Conservation (phyloP, 2,888 invertebrate species). For the Autographa pulchrina region DNA sequence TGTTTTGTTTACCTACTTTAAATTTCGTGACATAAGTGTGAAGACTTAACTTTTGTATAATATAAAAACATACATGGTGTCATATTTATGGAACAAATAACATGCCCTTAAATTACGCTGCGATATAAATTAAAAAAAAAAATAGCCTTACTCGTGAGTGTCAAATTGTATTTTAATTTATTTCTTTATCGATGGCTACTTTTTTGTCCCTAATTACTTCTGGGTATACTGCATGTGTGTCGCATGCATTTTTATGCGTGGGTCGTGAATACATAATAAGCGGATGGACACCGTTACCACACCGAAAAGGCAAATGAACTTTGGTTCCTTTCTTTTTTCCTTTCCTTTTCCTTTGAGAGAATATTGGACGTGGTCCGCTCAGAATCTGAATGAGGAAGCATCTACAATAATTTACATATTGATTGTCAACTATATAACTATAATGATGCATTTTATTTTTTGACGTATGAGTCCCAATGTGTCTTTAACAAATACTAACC, state of each 20-base stretch:
- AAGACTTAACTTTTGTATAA: neutral
- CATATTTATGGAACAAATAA: neutral
- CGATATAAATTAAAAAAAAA: too few relatives aligned
- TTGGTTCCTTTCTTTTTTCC: slow-evolving; percentile 34
- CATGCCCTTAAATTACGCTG: too few relatives aligned
- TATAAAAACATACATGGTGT: neutral
- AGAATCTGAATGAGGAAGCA: neutral
- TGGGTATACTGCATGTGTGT: slow-evolving; percentile 46
- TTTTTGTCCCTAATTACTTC: slow-evolving; percentile 3
- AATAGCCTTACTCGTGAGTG: too few relatives aligned
- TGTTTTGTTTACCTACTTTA: neutral
- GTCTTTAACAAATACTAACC: too few relatives aligned
- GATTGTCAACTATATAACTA: slow-evolving; percentile 3
- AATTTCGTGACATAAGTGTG: neutral
- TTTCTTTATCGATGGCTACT: slow-evolving; percentile 5
- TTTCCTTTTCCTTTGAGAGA: slow-evolving; percentile 30
- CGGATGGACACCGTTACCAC: slow-evolving; percentile 52
- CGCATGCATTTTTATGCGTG: slow-evolving; percentile 56
- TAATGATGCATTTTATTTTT: neutral
- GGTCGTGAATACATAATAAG: slow-evolving; percentile 55
- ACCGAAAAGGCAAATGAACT: slow-evolving; percentile 58
- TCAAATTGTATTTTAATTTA: neutral
- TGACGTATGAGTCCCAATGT: neutral
- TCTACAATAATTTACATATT: slow-evolving; percentile 2
- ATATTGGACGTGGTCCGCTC: slow-evolving; percentile 15